Evolutionary conservation across 2,113 vertebrate genomes (phyloP).

Genomic region (Zosterops hypoxanthus): DNA sequence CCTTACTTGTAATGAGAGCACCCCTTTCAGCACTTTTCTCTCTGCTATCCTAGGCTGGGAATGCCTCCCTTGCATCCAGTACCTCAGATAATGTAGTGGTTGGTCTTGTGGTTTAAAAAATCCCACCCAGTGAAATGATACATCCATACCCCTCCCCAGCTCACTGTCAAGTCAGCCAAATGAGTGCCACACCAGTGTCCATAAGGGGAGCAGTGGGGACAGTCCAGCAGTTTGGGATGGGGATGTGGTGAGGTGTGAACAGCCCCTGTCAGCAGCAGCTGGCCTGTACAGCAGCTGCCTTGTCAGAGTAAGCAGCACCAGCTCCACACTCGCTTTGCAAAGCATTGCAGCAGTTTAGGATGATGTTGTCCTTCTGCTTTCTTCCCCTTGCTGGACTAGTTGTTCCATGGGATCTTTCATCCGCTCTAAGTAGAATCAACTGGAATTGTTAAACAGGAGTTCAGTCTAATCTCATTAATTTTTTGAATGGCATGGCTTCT

Average conservation of each 20-base stretch:
- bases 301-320: neutral
- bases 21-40: neutral
- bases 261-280: neutral
- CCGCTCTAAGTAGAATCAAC: neutral
- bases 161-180: neutral
- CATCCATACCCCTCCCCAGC: neutral
- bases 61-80: neutral
- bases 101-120: neutral
- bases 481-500: neutral
- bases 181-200: neutral
- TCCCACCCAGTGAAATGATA: neutral
- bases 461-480: neutral
- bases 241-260: neutral
- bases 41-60: neutral
- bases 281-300: neutral
- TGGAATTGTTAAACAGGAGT: neutral
- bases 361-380: neutral
- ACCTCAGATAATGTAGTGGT: neutral
- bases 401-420: neutral
- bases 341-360: neutral
- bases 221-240: neutral
- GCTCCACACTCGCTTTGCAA: fast-evolving
- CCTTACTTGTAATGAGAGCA: neutral
- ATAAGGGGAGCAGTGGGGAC: neutral
- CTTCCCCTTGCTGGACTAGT: neutral